A percentile compares a stretch with the other conserved stretches of the same genome.
Evolutionary conservation across 2,113 vertebrate species (phyloP).

Genomic region (Tichodroma muraria): DNA sequence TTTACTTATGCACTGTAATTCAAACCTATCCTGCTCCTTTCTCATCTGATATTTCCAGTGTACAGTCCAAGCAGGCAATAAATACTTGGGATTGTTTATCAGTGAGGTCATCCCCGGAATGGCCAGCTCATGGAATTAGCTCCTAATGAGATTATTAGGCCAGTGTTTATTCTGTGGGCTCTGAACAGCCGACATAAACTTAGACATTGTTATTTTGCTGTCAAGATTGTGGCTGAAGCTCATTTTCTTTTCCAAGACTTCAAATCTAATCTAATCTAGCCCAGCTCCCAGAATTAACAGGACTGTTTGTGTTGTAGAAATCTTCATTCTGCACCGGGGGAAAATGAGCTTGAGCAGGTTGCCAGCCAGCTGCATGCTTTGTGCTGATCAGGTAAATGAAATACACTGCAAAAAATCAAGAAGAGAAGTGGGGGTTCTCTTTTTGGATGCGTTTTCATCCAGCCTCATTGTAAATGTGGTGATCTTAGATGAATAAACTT

Average conservation of each 20-base stretch:
- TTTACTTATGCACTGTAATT: background rate
- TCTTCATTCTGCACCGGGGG: background rate
- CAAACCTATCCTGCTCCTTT: background rate
- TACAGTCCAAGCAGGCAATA: background rate
- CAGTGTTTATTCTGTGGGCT: slow-evolving; percentile 24
- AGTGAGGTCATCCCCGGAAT: slow-evolving; percentile 1
- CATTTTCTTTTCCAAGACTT: background rate
- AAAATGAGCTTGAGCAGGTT: background rate
- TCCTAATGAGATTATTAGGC: slow-evolving; percentile 33
- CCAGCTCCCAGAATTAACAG: background rate
- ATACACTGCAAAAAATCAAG: background rate
- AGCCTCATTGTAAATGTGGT: background rate
- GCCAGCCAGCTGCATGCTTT: background rate
- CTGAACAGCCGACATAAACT: background rate
- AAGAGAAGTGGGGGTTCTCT: background rate
- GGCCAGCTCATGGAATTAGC: background rate
- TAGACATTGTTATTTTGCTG: slow-evolving; percentile 24
- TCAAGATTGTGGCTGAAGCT: background rate
- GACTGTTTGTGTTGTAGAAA: background rate
- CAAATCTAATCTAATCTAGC: background rate
- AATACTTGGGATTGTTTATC: slow-evolving; percentile 18
- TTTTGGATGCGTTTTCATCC: background rate
- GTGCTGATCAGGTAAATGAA: background rate
- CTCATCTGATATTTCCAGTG: background rate
- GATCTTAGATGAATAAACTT: background rate